Percentiles rank a stretch among this genome's conserved stretches.
Conservation (phyloP, 2,888 invertebrate genomes). For the Adela reaumurella region DNA sequence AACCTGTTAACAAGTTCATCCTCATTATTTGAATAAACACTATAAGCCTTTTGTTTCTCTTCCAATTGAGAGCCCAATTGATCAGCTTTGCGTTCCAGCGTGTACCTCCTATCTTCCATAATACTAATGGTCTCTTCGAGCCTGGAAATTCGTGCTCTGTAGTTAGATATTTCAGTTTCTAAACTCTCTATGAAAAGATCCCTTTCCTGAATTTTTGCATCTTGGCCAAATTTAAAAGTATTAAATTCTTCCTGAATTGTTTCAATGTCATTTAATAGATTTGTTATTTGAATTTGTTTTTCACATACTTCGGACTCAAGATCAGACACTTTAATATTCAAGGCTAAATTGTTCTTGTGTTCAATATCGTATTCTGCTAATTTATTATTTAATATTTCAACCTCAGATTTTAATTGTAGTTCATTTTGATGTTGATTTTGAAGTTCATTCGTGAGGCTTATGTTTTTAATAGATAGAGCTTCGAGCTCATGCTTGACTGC, state of each 20-base stretch:
- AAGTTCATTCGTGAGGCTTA: constrained; percentile 23
- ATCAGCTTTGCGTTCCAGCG: constrained; percentile 59
- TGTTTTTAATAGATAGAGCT: constrained; percentile 15
- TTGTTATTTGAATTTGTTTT: constrained; percentile 33
- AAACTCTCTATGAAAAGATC: constrained; percentile 71
- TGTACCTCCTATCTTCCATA: constrained; percentile 59
- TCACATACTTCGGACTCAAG: constrained; percentile 33
- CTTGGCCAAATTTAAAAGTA: constrained; percentile 45
- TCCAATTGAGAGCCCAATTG: constrained; percentile 59
- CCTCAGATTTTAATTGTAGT: constrained; percentile 21
- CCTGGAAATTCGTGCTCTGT: constrained; percentile 60
- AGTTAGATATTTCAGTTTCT: constrained; percentile 62
- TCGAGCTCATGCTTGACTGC: constrained; percentile 22
- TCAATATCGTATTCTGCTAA: constrained; percentile 39
- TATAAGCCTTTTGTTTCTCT: constrained; percentile 54
- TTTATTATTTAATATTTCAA: constrained; percentile 36
- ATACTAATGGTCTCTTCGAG: constrained; percentile 63
- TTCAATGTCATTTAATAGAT: constrained; percentile 30
- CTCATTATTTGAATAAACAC: constrained; percentile 60
- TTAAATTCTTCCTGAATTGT: constrained; percentile 29
- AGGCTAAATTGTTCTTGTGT: constrained; percentile 35
- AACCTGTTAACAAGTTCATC: constrained; percentile 62
- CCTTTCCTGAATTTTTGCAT: constrained; percentile 71
- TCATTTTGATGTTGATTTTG: constrained; percentile 25
- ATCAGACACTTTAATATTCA: constrained; percentile 33